Evolutionary conservation across 1,140 invertebrate genomes (phyloP), one percentile per base, ranked within the genome.

Genomic region (Tetramorium parvispinum): DNA sequence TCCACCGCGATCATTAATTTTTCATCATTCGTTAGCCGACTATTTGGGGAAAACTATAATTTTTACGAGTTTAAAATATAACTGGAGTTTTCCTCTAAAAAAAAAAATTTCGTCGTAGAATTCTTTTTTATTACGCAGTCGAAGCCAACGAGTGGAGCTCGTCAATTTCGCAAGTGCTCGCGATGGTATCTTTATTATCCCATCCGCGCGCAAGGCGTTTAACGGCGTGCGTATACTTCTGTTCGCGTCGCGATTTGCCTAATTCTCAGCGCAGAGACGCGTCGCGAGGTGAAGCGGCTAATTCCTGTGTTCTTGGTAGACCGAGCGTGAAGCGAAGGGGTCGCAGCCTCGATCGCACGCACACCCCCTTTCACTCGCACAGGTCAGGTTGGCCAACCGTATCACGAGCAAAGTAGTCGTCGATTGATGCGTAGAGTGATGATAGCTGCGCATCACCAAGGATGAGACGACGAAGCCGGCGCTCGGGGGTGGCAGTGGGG

Each of bases 401-500:
- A 40, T 21, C 32, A 21, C 59, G 76, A 66, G 59, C 46, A 65
- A 79, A 79, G 79, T 51, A 88, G 87, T 68, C 85, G 89, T 77
- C 82, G 71, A 78, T 88, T 88, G 87, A 88, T 88, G 87, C 85
- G 85, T 85, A 86, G 88, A 85, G 89, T 88, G 87, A 87, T 87
- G 89, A 88, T 87, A 91, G 90, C 82, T 78, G 61, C 79, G 65
- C 73, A 37, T 75, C 66, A 77, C 61, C 82, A 82, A 82, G 85
- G 85, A 85, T 87, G 77, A 46, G n/a, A 76, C 63, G 85, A 85
- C 55, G 46, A 65, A 55, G 65, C 57, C 37, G 87, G 81, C 55
- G 87, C 79, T 61, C 81, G 51, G 37, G 73, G 61, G 65, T 4
- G 49, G 63, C 40, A 8, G 6, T 5, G 55, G 37, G 68, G 79